phyloP scores from a whole-genome alignment of 2,113 vertebrate genomes.

The Dendropsophus ebraccatus region DNA sequence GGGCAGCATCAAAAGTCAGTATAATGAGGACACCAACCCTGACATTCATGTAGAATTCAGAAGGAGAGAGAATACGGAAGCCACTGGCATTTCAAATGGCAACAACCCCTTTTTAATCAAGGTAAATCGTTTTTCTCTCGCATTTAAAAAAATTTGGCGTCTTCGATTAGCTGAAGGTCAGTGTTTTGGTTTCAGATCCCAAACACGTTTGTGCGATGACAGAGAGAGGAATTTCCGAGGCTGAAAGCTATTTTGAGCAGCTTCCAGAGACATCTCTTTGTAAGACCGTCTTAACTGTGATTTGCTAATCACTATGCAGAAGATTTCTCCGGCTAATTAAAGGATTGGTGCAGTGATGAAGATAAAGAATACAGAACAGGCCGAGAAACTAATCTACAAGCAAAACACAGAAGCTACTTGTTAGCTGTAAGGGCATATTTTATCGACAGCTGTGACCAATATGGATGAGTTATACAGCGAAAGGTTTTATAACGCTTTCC shows the following conservation, averaged over 20 bases:
- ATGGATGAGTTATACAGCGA: slow-evolving; percentile 70
- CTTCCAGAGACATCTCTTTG: slow-evolving; percentile 72
- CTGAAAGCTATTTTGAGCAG: slow-evolving; percentile 69
- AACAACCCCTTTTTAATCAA: slow-evolving; percentile 58
- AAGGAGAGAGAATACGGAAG: slow-evolving; percentile 28
- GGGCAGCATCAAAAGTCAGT: slow-evolving; percentile 48
- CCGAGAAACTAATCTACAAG: slow-evolving; percentile 75
- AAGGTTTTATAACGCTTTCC: slow-evolving; percentile 71
- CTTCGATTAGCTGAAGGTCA: slow-evolving; percentile 62
- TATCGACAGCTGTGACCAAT: slow-evolving; percentile 79
- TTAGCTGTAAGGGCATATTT: slow-evolving; percentile 76
- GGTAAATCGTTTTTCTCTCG: slow-evolving; percentile 44
- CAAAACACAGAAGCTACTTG: slow-evolving; percentile 76
- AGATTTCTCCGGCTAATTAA: slow-evolving; percentile 77
- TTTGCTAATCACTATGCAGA: slow-evolving; percentile 79
- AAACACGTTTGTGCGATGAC: slow-evolving; percentile 60
- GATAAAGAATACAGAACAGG: slow-evolving; percentile 79
- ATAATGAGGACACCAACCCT: slow-evolving; percentile 42
- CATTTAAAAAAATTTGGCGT: slow-evolving; percentile 59
- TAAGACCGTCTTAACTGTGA: slow-evolving; percentile 74
- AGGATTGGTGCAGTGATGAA: slow-evolving; percentile 76
- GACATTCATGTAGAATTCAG: slow-evolving; percentile 51
- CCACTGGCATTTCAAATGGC: slow-evolving; percentile 53
- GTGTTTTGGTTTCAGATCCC: slow-evolving; percentile 61
- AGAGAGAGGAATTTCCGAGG: slow-evolving; percentile 68